phyloP scores from a whole-genome alignment of 1,140 invertebrate species.

The Eubasilissa regina region DNA sequence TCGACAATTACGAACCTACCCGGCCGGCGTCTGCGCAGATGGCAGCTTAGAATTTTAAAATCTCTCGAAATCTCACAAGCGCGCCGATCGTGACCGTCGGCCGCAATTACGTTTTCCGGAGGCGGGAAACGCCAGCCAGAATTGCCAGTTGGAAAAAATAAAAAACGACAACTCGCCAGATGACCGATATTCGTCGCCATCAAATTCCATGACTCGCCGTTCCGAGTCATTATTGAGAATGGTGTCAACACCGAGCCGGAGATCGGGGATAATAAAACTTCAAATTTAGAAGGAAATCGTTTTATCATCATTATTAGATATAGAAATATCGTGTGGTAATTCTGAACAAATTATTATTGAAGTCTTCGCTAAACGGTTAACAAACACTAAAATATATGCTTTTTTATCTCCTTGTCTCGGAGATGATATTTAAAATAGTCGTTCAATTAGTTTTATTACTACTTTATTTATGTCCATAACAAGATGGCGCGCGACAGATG shows the following conservation, averaged over 20 bases:
- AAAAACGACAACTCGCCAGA: slow-evolving; percentile 3
- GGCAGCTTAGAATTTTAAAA: slow-evolving; percentile 6
- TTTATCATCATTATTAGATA: slow-evolving; percentile 17
- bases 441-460: too few relatives aligned
- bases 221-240: slow-evolving; percentile 21
- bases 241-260: slow-evolving; percentile 26
- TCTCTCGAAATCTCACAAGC: slow-evolving; percentile 23
- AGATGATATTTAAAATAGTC: too few relatives aligned
- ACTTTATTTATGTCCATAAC: too few relatives aligned
- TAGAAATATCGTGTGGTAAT: background rate
- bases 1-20: too few relatives aligned
- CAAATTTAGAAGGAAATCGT: slow-evolving; percentile 9
- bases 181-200: slow-evolving; percentile 40
- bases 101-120: slow-evolving; percentile 32
- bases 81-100: slow-evolving; percentile 17
- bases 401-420: too few relatives aligned
- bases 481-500: too few relatives aligned
- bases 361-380: too few relatives aligned
- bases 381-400: too few relatives aligned
- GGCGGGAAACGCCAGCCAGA: slow-evolving; percentile 22
- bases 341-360: background rate
- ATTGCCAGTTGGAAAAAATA: slow-evolving; percentile 19
- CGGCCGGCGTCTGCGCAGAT: too few relatives aligned
- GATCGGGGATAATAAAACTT: slow-evolving; percentile 4
- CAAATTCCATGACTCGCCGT: slow-evolving; percentile 28